Base-by-base conservation (phyloP, 35 echinoderm and acorn worm genomes). In the Acanthaster planci region DNA sequence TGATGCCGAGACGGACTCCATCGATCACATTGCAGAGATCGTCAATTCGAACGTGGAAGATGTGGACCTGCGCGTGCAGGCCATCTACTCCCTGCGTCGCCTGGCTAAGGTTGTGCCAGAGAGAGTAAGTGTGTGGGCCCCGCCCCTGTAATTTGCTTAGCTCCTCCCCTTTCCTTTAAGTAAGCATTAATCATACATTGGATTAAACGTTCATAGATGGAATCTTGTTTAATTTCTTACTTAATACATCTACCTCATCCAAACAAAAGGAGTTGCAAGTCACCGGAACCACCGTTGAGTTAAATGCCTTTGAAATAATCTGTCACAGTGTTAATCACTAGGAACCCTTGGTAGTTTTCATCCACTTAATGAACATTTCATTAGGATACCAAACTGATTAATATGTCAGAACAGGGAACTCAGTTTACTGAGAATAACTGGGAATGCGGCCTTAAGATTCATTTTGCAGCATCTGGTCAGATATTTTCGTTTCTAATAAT, bases 21-120 rank as follows among this genome's bases (percentile, higher is more conserved):
- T 92, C 29, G 76, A 87, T 55, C 22, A 76, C 18, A 60, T 87
- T 15, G 29, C 29, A 26, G 51, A 84, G 16, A 30, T 85, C 12
- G 76, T 89, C 56, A 72, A 77, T 5, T 21, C 29, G 39, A 54
- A 58, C 2, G 32, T 40, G 19, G 26, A 30, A 2, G 27, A 32
- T 9, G 53, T 53, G 37, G 84, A 87, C n/a, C 64, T 87, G 26
- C 64, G 78, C 22, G 81, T 55, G 19, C 84, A 86, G 77, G 90
- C 84, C 38, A 86, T 92, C 57, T 92, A 92, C 42, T 60, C 90
- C 17, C 77, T 92, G 1, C 56, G 90, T 39, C 85, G 84, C 32
- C 30, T 92, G 2, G 72, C 51, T 17, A 83, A 51, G 35, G 77
- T 17, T 22, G 37, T 8, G 16, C 50, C 76, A 87, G 1, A 58